Evolutionary conservation across 2,797 vertebrate species (phyloP).

Genomic region (Masticophis lateralis): DNA sequence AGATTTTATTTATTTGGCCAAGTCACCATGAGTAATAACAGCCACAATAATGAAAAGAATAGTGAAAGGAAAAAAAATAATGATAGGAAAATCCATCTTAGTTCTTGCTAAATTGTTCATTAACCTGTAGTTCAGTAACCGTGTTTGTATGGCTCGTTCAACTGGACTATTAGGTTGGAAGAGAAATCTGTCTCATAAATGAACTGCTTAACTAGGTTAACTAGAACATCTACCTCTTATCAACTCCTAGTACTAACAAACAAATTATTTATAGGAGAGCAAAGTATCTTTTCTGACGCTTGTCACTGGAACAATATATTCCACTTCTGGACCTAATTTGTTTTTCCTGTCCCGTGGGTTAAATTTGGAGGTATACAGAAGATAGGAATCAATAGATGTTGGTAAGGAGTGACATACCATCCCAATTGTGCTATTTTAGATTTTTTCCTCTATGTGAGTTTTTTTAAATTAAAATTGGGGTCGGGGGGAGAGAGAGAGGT

Average conservation of each 20-base stretch:
- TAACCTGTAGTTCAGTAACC: neutral
- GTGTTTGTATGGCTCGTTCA: neutral
- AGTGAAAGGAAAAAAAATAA: neutral
- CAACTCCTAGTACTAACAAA: neutral
- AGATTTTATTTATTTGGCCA: neutral
- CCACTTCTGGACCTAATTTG: neutral
- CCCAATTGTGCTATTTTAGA: neutral
- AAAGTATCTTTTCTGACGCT: neutral
- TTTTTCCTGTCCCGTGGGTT: neutral
- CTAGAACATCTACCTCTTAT: neutral
- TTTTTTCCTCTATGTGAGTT: neutral
- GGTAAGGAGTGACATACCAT: neutral
- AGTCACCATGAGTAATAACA: neutral
- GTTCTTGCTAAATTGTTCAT: neutral
- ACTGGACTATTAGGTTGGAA: neutral
- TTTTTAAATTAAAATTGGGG: neutral
- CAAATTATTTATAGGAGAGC: neutral
- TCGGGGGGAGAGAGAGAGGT: neutral
- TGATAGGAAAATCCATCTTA: neutral
- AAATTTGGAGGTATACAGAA: neutral
- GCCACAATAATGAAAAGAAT: neutral
- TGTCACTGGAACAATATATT: neutral
- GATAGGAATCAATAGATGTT: neutral
- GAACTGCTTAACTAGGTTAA: neutral
- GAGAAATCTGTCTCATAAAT: neutral